Base-by-base conservation (phyloP, 2,888 invertebrate species). In the Ectropis crepuscularia region DNA sequence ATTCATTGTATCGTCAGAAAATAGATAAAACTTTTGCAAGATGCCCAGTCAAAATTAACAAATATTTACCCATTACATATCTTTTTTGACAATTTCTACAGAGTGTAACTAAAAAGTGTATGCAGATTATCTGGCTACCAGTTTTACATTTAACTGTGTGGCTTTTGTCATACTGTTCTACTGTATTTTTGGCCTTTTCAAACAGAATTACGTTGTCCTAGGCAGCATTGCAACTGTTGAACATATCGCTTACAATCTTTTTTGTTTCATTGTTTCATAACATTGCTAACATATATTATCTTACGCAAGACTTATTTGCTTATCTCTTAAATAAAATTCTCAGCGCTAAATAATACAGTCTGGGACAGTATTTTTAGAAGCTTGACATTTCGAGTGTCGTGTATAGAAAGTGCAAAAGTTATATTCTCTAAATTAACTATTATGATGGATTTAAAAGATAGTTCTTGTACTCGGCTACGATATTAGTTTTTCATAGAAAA, bases 21-120 rank as follows among this genome's bases (percentile, higher is more conserved):
- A 58, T 57, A 62, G 46, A 58, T 57, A 62, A 41, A 36, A 37
- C 46, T 51, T 36, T 61, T 62, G 46, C 51, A 51, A 57, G 48
- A 38, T 48, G 46, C 8, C 48, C 43, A 53, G 48, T 63, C 43
- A 57, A n/a, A n/a, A n/a, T n/a, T n/a, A n/a, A n/a, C n/a, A n/a
- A 62, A 48, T 49, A 42, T 61, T 55, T 45, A 61, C 36, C 46
- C 61, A 57, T 53, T 12, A 28, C 10, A 43, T 48, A 37, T 43
- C 37, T 43, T 47, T 11, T 47, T 41, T 47, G 5, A 41, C 47
- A 48, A 47, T 55, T 55, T 12, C 47, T 47, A 16, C 38, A 55
- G 6, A 48, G 12, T 55, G 53, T 60, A 47, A 60, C 53, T 53
- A 53, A 60, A 8, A 7, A 12, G 46, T 48, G 47, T 54, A 8